Evolutionary conservation across 1,140 invertebrate species (phyloP), one percentile per base, ranked within the genome.

Genomic region (Scaptomyza hsui): DNA sequence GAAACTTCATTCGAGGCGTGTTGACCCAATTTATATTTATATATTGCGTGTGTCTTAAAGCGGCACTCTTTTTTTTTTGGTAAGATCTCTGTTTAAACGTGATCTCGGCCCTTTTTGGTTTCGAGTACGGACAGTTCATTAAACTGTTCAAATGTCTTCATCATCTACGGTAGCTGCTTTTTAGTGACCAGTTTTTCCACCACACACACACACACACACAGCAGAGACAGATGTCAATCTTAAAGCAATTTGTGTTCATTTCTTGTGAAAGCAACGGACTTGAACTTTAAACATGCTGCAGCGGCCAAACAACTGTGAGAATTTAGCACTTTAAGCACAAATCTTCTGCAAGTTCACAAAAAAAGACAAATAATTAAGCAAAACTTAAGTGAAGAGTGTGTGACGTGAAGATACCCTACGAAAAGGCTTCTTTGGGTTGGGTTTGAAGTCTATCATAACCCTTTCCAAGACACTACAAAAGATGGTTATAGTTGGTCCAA

Each of bases 211-310:
- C 24, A 2, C 26, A 29, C 44, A 52, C n/a, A n/a, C n/a, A n/a
- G n/a, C n/a, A n/a, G n/a, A n/a, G n/a, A n/a, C 13, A 63, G 67
- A 70, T 70, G 52, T 48, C 37, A 37, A 65, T 71, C 52, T 70
- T 70, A 18, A 24, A 64, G 61, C 60, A 70, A 70, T 70, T 70
- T 71, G 68, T 37, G 45, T 18, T 57, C 19, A 71, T 71, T 71
- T 71, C 68, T 57, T 37, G 68, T 29, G 68, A 71, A 71, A 71
- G 68, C 61, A 71, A 71, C 68, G 68, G 68, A 67, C 48, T 59
- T 21, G 48, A 55, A 13, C 57, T 53, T 15, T 21, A 42, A 39
- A 49, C 51, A 62, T 47, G 60, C 35, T 24, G 60, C 35, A n/a
- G n/a, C 13, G 13, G 9, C 26, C 12, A 37, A 3, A 42, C 48